Evolutionary conservation across 2,888 invertebrate genomes (phyloP).

Genomic region (Galerucella pusilla): DNA sequence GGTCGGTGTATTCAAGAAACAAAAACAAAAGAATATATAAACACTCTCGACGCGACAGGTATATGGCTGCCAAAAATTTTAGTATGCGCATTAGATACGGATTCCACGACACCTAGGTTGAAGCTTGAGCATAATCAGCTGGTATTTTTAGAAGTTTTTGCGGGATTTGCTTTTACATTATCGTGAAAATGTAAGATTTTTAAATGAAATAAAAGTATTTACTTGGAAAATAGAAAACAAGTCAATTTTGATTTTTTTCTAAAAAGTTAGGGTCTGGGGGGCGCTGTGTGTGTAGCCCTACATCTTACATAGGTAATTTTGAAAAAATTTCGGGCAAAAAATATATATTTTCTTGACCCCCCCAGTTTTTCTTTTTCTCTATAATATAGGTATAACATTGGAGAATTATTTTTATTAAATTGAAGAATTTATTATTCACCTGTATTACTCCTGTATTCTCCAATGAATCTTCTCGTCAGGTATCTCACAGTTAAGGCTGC

Average conservation of each 20-base stretch:
- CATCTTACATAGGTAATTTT: no score
- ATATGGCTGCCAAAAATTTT: conserved; percentile 13
- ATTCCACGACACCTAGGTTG: neutral
- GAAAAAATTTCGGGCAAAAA: no score
- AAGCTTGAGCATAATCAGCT: conserved; percentile 11
- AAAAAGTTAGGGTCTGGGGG: no score
- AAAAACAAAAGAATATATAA: conserved; percentile 10
- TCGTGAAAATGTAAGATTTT: neutral
- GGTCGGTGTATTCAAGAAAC: neutral
- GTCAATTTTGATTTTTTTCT: no score
- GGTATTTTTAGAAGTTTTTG: conserved; percentile 13
- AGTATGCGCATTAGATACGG: conserved; percentile 12
- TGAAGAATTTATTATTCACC: conserved; percentile 65
- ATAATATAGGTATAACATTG: neutral
- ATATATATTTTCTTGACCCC: no score
- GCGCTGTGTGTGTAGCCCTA: no score
- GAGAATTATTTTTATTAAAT: no score
- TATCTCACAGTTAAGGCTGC: conserved; percentile 82
- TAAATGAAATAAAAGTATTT: neutral
- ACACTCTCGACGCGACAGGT: neutral
- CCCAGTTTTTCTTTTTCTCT: no score
- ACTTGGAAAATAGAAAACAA: no score
- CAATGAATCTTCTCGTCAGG: conserved; percentile 80
- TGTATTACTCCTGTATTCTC: conserved; percentile 85
- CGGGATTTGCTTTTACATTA: neutral